Percentiles rank a stretch among this genome's conserved stretches.
phyloP scores from a whole-genome alignment of 2,797 vertebrate genomes.

The Malurus leucopterus region DNA sequence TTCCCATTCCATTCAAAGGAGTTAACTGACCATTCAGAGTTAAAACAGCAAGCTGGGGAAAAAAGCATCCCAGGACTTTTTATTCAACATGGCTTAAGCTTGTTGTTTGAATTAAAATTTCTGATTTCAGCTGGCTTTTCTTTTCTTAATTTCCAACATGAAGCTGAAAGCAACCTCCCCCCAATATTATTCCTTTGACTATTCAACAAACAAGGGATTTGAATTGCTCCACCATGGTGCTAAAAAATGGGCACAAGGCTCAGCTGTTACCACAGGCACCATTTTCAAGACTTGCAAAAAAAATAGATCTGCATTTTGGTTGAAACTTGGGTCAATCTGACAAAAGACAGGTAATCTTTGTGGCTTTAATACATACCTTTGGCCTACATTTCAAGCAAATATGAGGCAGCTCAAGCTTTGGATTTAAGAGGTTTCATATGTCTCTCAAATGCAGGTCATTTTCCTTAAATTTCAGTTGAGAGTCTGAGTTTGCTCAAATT shows the following conservation, averaged over 20 bases:
- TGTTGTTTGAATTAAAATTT: neutral
- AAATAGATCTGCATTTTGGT: neutral
- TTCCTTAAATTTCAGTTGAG: conserved; percentile 29
- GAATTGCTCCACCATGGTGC: neutral
- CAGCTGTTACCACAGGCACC: neutral
- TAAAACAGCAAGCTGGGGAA: neutral
- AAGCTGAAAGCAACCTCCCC: neutral
- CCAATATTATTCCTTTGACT: neutral
- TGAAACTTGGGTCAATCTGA: conserved; percentile 31
- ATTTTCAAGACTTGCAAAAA: neutral
- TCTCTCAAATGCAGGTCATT: conserved; percentile 2
- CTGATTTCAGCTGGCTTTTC: neutral
- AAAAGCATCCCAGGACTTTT: neutral
- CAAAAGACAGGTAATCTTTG: conserved; percentile 47
- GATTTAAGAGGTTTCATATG: conserved; percentile 45
- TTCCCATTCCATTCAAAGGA: neutral
- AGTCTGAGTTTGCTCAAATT: conserved; percentile 12
- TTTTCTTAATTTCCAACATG: neutral
- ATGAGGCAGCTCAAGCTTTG: neutral
- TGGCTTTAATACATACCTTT: conserved; percentile 14
- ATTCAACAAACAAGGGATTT: neutral
- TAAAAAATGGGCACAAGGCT: neutral
- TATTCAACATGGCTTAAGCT: neutral
- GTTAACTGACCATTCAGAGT: neutral
- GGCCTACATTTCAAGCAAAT: conserved; percentile 44